A percentile compares a stretch with the other conserved stretches of the same genome.
Evolutionary conservation across 2,797 vertebrate species (phyloP).

Genomic region (Tokudaia muenninki): DNA sequence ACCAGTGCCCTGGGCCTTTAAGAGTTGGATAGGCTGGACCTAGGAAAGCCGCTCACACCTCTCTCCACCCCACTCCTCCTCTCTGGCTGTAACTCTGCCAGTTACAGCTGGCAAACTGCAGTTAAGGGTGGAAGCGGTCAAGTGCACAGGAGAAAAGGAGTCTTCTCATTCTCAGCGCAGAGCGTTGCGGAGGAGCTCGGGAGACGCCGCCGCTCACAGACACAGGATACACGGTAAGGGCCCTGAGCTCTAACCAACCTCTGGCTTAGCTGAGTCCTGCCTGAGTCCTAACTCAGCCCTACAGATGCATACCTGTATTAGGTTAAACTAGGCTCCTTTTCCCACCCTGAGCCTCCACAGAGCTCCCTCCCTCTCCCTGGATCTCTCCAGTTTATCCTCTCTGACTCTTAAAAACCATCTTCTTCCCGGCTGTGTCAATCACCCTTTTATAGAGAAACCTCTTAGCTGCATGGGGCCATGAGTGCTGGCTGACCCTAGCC

Average conservation of each 20-base stretch:
- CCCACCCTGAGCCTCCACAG: background rate
- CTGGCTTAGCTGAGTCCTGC: slow-evolving; percentile 1
- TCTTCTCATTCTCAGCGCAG: background rate
- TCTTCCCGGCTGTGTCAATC: slow-evolving; percentile 41
- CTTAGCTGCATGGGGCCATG: slow-evolving; percentile 24
- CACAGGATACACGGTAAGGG: slow-evolving; percentile 72
- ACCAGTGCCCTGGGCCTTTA: slow-evolving; percentile 81
- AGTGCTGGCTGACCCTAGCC: background rate
- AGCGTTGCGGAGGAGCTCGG: background rate
- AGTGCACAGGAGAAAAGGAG: slow-evolving; percentile 40
- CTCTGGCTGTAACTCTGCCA: slow-evolving; percentile 57
- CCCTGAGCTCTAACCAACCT: slow-evolving; percentile 9
- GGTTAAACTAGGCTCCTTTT: background rate
- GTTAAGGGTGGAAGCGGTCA: slow-evolving; percentile 22
- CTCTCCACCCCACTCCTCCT: slow-evolving; percentile 64
- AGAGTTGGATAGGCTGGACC: slow-evolving; percentile 73
- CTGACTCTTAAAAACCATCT: background rate
- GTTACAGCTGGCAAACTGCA: slow-evolving; percentile 58
- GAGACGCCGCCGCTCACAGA: background rate
- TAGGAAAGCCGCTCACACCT: slow-evolving; percentile 64
- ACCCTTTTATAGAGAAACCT: background rate
- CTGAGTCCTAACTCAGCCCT: background rate
- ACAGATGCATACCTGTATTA: background rate
- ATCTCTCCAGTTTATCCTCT: background rate
- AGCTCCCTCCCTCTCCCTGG: background rate